Evolutionary conservation across 2,888 invertebrate genomes (phyloP).

Genomic region (Penaeus monodon): DNA sequence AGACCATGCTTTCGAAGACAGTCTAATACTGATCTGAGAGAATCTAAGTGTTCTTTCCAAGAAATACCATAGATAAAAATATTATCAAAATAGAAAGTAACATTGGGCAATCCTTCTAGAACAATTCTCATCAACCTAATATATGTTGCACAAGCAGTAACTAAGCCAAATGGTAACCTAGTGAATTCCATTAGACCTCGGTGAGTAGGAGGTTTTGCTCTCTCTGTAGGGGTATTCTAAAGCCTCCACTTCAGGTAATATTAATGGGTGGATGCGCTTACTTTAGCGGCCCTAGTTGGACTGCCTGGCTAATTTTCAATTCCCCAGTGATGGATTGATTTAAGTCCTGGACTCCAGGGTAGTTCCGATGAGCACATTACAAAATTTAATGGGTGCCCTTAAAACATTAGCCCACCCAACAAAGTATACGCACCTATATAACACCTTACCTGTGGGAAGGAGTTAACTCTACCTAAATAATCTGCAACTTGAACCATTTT

Average conservation of each 20-base stretch:
- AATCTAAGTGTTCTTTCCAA: too few species aligned
- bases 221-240: neutral
- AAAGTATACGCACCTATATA: neutral
- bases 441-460: neutral
- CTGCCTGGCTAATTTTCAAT: neutral
- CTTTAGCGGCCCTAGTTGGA: neutral
- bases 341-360: neutral
- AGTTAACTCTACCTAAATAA: too few species aligned
- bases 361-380: neutral
- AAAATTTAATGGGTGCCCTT: conserved; percentile 16
- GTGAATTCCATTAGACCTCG: conserved; percentile 31
- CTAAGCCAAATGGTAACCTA: conserved; percentile 11
- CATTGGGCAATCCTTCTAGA: too few species aligned
- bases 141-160: neutral
- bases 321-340: neutral
- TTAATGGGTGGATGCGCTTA: neutral
- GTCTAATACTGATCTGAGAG: too few species aligned
- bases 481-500: too few species aligned
- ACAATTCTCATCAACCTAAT: too few species aligned
- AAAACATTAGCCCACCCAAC: neutral
- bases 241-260: neutral
- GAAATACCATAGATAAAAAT: too few species aligned
- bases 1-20: too few species aligned
- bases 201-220: conserved; percentile 14
- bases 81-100: too few species aligned